Conservation (phyloP, 1,140 invertebrate species). For the Cherax destructor region DNA sequence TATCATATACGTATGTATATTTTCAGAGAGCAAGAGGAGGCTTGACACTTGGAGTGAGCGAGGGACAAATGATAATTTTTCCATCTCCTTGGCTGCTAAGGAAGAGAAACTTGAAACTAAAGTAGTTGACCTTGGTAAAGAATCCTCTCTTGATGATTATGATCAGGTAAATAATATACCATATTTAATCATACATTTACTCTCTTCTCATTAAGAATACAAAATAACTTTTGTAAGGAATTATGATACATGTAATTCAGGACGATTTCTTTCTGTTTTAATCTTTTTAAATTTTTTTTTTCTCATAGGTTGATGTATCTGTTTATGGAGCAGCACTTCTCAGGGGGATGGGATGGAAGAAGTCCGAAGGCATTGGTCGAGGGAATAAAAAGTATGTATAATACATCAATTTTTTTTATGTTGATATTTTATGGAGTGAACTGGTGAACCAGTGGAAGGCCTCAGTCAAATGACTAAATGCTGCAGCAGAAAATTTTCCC, state of each 20-base stretch:
- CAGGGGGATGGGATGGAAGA: slow-evolving; percentile 59
- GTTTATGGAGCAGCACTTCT: slow-evolving; percentile 41
- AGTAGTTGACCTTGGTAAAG: slow-evolving; percentile 32
- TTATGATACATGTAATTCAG: no score
- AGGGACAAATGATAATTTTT: slow-evolving; percentile 5
- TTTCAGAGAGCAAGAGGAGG: slow-evolving; percentile 35
- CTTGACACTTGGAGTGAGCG: slow-evolving; percentile 10
- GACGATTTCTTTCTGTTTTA: no score
- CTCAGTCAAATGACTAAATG: no score
- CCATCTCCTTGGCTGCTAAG: not conserved
- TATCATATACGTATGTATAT: not conserved
- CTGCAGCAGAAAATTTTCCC: no score
- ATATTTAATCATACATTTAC: no score
- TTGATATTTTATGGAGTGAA: no score
- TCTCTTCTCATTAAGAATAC: no score
- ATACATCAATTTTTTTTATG: not conserved
- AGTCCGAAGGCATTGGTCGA: slow-evolving; percentile 51
- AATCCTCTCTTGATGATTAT: slow-evolving; percentile 55
- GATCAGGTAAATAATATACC: slow-evolving; percentile 22
- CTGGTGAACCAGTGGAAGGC: no score
- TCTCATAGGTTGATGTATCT: slow-evolving; percentile 36
- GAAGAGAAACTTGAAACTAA: not conserved
- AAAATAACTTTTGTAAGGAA: no score
- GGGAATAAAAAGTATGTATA: slow-evolving; percentile 34
- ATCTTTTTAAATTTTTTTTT: not conserved